Evolutionary conservation across 2,888 invertebrate species (phyloP), one percentile per base, ranked within the genome.

Genomic region (Rugalucina vietnamica): DNA sequence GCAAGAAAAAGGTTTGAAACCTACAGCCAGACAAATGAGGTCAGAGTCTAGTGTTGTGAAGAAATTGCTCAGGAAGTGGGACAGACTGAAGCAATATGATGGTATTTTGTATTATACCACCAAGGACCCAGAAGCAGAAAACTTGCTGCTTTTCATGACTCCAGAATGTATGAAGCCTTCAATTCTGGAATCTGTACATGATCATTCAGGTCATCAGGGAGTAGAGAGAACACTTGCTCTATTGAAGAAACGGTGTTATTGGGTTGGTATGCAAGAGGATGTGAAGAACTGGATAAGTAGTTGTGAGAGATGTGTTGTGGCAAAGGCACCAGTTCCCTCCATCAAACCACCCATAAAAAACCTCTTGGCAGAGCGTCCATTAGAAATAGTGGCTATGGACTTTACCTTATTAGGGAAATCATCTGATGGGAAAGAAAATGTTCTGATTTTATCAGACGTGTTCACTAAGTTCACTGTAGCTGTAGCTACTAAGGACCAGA

Each of bases 371-470:
- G 36, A 43, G 5, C 79, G 73, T 21, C 88, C 87, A 27, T 34
- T 86, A 21, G 82, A 88, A 34, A 75, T 84, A 29, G 60, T 88
- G 18, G 85, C 87, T 34, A 86, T 87, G 29, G 88, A 88, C 57
- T 89, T 85, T n/a, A 82, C 84, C 0, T 21, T 79, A n/a, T 69
- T 89, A 12, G 88, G 88, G 36, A 82, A 79, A 73, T 65, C 84
- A 39, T 73, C 79, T 21, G 83, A 81, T 69, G 82, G 82, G 32
- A 21, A 49, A 24, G 88, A 89, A 29, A 83, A 87, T 75, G 85
- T 88, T 3, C 71, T 88, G 24, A 82, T 89, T 12, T 81, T 89
- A 49, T 82, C 89, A 0, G 87, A 87, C 54, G 82, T 85, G 5
- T 70, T 70, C 36, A 81, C 82, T 18, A 84, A 88, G 43, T 81